Evolutionary conservation across 2,113 vertebrate species (phyloP), one percentile per base, ranked within the genome.

Genomic region (Limnothrissa miodon): DNA sequence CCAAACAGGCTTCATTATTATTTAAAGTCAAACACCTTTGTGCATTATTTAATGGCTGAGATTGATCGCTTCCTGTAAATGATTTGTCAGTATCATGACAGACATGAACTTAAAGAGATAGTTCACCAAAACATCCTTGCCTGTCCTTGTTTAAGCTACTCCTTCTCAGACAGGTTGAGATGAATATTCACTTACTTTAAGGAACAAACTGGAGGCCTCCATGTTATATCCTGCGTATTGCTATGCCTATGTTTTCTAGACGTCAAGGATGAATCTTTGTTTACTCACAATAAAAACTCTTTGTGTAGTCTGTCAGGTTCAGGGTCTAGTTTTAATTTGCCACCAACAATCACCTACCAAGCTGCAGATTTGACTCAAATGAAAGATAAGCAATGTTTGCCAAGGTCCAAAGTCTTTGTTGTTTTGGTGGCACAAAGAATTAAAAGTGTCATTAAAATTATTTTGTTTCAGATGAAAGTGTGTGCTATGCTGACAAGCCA

Each of bases 1-100:
- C 66, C 66, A 74, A 74, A 74, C 36, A 33, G 13, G 66, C 19
- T 29, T 70, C 66, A 74, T 74, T 33, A 74, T 74, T 74, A 29
- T 74, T 74, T 33, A 36, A 74, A 74, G 66, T 29, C 62, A 1
- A 33, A 36, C 25, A 74, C 25, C 66, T 74, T 15, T 74, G 66
- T 74, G 66, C 66, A 74, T 74, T 74, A 74, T 74, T 74, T 74
- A 74, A 74, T 15, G 33, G 1, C 5, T 3, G 4, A 15, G 29
- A 74, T 74, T 74, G 66, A 74, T 74, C 15, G 33, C 33, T 15
- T 74, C 29, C 66, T 39, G 66, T 17, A 74, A 74, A 74, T 39
- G 33, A 74, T 74, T 74, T 74, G 66, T 74, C 66, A 74, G 66
- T 33, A 15, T 13, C 29, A 15, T 74, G 66, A 74, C 15, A 5